Percentiles rank a stretch among this genome's conserved stretches.
Conservation (phyloP, 2,888 invertebrate species). For the Aproaerema taeniolella region DNA sequence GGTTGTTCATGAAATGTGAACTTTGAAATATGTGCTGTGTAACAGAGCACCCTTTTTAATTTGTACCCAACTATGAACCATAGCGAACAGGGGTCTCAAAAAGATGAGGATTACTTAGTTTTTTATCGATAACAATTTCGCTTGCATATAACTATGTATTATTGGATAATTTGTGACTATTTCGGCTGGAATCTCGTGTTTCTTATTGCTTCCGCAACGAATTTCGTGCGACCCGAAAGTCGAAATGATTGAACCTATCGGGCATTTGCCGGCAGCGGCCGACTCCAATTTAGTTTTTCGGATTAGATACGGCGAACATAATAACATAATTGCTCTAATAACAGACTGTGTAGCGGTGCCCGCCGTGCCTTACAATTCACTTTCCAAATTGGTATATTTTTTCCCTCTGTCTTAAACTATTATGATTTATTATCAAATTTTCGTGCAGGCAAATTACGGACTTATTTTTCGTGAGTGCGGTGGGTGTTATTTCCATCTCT, state of each 20-base stretch:
- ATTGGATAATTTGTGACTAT: constrained; percentile 61
- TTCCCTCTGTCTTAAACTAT: constrained; percentile 75
- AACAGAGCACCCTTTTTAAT: constrained; percentile 71
- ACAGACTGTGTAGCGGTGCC: constrained; percentile 59
- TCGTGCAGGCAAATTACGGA: constrained; percentile 74
- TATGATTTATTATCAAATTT: constrained; percentile 77
- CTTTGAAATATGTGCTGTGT: constrained; percentile 68
- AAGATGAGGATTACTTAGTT: constrained; percentile 37
- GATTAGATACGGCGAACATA: constrained; percentile 77
- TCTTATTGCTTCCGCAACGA: constrained; percentile 77
- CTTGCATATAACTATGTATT: constrained; percentile 43
- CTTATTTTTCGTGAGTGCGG: constrained; percentile 55
- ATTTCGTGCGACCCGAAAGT: constrained; percentile 75
- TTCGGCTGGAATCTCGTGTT: constrained; percentile 66
- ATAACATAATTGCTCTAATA: constrained; percentile 78
- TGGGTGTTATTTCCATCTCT: constrained; percentile 44
- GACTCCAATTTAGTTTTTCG: constrained; percentile 76
- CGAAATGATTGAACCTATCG: constrained; percentile 73
- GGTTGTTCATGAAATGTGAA: constrained; percentile 70
- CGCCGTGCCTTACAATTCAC: constrained; percentile 75
- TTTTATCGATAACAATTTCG: constrained; percentile 45
- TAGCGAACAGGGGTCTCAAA: constrained; percentile 56
- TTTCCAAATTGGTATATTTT: constrained; percentile 77
- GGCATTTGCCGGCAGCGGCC: constrained; percentile 73
- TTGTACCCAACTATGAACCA: constrained; percentile 68